Conservation (phyloP, 2,888 invertebrate species). For the Conomelus anceps region DNA sequence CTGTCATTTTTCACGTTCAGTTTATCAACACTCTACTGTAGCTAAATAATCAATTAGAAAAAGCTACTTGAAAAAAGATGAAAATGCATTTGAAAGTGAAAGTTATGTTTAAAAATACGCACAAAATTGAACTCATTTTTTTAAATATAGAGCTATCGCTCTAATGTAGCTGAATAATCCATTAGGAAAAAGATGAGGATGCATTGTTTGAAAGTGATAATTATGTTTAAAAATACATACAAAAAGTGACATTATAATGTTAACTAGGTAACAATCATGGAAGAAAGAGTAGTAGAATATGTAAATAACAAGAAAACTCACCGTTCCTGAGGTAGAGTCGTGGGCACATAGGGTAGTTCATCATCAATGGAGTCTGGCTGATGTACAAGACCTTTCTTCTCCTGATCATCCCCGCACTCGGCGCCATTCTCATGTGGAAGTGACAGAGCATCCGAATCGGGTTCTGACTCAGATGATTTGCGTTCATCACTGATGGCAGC, state of each 20-base stretch:
- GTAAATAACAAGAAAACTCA: constrained; percentile 14
- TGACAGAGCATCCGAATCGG: constrained; percentile 23
- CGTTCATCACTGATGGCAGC: constrained; percentile 22
- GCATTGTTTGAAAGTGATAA: neutral
- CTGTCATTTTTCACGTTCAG: too few relatives aligned
- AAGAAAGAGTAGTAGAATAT: neutral
- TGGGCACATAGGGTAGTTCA: constrained; percentile 81
- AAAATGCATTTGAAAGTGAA: neutral
- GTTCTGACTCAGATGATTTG: constrained; percentile 35
- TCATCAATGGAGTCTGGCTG: constrained; percentile 75
- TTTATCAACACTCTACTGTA: too few relatives aligned
- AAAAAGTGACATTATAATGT: too few relatives aligned
- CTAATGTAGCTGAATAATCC: too few relatives aligned
- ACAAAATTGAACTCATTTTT: too few relatives aligned
- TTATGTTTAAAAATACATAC: neutral
- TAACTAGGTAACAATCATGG: too few relatives aligned
- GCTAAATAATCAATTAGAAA: neutral
- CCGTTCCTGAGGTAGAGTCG: constrained; percentile 80
- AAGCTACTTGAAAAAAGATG: neutral
- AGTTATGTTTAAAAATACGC: neutral
- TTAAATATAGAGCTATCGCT: too few relatives aligned
- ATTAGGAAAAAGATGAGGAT: neutral
- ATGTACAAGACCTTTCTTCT: constrained; percentile 67
- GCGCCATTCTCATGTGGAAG: neutral
- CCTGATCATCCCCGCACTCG: constrained; percentile 48